Evolutionary conservation across 2,888 invertebrate genomes (phyloP), one percentile per base, ranked within the genome.

Genomic region (Mythimna impura): DNA sequence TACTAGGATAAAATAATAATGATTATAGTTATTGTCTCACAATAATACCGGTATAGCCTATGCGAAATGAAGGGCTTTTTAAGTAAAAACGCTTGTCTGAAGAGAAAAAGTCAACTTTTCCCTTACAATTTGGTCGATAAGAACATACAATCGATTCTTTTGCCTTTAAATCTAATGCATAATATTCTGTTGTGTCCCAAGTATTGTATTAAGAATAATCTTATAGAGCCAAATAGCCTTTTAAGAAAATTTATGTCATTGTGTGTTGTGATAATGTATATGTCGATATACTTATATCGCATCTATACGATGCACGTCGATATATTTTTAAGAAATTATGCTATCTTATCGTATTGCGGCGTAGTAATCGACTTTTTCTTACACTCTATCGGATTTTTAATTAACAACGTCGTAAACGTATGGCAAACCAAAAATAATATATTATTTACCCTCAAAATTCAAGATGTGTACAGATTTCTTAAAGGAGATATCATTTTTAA

Each of bases 81-180:
- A 6, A 50, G 8, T 5, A 20, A 50, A 50, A 50, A 20, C 2
- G 7, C 1, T 47, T 50, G 12, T 8, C 7, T 20, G 1, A 20
- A 50, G 8, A 50, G 20, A 20, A 50, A 50, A 50, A 50, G 20
- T 20, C 20, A 8, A 20, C 7, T 6, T 20, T n/a, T 52, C 6
- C 40, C 36, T 4, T 14, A 52, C 2, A 67, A 77, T 12, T 50
- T 55, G 9, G 7, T 75, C 9, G 75, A 75, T 9, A 52, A 43
- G 10, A 77, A 77, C 50, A 12, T 75, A 17, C 78, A 75, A 40
- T 34, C 17, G 3, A 63, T 75, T 69, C 62, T 75, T 34, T 10
- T 55, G 1, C 75, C 70, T 58, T 36, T 75, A 25, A 78, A 75
- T n/a, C 3, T 75, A 17, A 22, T 69, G 34, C 70, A 77, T 5